Percentiles rank a stretch among this genome's conserved stretches.
phyloP scores from a whole-genome alignment of 1,140 invertebrate species.

The Bombus fervidus region DNA sequence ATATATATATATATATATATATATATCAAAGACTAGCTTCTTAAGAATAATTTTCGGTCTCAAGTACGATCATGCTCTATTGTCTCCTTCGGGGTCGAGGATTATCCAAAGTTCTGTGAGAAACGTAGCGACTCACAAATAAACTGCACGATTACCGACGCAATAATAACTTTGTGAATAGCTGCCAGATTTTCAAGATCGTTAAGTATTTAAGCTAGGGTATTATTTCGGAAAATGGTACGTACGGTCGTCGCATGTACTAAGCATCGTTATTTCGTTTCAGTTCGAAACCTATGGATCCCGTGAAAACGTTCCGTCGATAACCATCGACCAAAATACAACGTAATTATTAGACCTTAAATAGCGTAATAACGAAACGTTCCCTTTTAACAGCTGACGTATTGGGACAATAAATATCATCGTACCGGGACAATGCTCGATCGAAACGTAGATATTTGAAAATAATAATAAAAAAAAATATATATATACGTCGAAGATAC shows the following conservation, averaged over 20 bases:
- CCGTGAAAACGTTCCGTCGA: neutral
- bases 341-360: constrained; percentile 6
- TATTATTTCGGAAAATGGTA: constrained; percentile 26
- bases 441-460: neutral
- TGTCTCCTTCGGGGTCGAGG: neutral
- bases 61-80: too few species aligned
- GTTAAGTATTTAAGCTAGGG: neutral
- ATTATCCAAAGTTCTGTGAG: neutral
- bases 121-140: neutral
- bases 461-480: too few species aligned
- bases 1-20: too few species aligned
- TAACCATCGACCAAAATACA: neutral
- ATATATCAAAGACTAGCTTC: too few species aligned
- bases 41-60: neutral
- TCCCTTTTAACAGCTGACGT: neutral
- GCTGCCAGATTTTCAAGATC: constrained; percentile 29
- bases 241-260: too few species aligned
- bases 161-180: constrained; percentile 37
- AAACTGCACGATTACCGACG: neutral
- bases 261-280: neutral
- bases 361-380: neutral
- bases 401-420: neutral
- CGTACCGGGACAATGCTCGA: neutral
- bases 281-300: neutral
- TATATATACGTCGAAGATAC: neutral